phyloP scores from a whole-genome alignment of 92 coral and sea anemone genomes.

The Umimayanthus kanabou region DNA sequence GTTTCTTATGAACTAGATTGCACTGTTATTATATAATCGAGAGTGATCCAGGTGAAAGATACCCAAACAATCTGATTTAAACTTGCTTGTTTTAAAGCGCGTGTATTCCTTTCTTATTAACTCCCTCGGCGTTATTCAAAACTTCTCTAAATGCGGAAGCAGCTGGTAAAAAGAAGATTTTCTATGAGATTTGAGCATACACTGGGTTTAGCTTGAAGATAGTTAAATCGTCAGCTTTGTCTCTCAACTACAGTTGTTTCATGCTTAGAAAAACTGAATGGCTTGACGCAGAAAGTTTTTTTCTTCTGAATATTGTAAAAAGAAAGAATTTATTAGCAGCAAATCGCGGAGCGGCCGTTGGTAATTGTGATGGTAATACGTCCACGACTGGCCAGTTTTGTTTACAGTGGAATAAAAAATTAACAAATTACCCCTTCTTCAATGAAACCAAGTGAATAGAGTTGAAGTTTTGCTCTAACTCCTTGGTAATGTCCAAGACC shows the following conservation, averaged over 20 bases:
- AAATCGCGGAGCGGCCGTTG: background rate
- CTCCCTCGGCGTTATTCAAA: constrained; percentile 10
- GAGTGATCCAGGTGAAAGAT: background rate
- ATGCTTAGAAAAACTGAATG: background rate
- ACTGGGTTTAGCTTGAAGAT: background rate
- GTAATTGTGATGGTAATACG: constrained; percentile 9
- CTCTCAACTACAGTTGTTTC: background rate
- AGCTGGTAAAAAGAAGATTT: constrained; percentile 18
- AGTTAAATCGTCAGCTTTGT: background rate
- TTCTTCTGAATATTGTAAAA: background rate
- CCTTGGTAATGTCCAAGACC: background rate
- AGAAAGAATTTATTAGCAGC: constrained; percentile 4
- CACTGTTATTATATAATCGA: no score
- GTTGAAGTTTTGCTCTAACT: background rate
- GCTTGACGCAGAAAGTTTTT: background rate
- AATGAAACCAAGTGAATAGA: background rate
- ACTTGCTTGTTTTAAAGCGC: background rate
- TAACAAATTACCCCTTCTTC: constrained; percentile 18
- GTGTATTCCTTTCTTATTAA: constrained; percentile 1
- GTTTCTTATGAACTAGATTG: background rate
- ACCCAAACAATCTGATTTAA: background rate
- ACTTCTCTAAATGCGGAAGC: constrained; percentile 25
- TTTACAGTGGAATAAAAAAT: background rate
- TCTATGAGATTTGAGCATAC: constrained; percentile 1
- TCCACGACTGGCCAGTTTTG: constrained; percentile 17